A percentile compares a stretch with the other conserved stretches of the same genome.
phyloP scores from a whole-genome alignment of 2,888 invertebrate genomes.

The Drosophila multiciliata region DNA sequence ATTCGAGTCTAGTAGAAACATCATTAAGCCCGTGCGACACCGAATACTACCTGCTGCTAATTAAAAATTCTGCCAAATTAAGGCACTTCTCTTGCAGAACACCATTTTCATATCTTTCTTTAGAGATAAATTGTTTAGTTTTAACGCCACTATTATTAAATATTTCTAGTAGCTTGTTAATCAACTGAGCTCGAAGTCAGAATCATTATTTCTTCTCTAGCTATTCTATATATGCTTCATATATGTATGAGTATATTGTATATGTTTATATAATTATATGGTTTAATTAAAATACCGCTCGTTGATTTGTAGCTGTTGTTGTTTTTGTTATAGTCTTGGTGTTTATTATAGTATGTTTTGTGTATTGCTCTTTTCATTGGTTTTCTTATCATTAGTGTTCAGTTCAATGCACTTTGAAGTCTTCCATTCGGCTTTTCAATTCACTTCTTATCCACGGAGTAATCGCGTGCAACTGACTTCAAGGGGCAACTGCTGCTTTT shows the following conservation, averaged over 20 bases:
- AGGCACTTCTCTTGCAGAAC: background rate
- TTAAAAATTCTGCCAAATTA: background rate
- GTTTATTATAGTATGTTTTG: slow-evolving; percentile 12
- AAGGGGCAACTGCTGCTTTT: slow-evolving; percentile 2
- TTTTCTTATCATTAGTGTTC: slow-evolving; percentile 45
- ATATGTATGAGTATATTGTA: background rate
- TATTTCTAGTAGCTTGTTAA: background rate
- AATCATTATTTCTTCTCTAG: slow-evolving; percentile 1
- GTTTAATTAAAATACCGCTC: slow-evolving; percentile 19
- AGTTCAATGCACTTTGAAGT: slow-evolving; percentile 58
- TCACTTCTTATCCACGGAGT: slow-evolving; percentile 42
- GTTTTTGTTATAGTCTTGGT: slow-evolving; percentile 15
- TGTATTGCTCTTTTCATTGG: slow-evolving; percentile 18
- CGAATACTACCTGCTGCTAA: background rate
- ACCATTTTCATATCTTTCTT: background rate
- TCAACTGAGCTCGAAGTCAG: background rate
- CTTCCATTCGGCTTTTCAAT: slow-evolving; percentile 32
- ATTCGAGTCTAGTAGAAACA: background rate
- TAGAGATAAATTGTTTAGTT: background rate
- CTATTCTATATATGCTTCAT: background rate
- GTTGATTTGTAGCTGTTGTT: background rate
- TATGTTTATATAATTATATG: slow-evolving; percentile 10
- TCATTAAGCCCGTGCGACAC: background rate
- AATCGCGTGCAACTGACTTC: slow-evolving; percentile 33
- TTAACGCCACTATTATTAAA: background rate